Percentiles rank a stretch among this genome's conserved stretches.
Conservation (phyloP, 2,113 vertebrate genomes). For the Phoenicopterus ruber region DNA sequence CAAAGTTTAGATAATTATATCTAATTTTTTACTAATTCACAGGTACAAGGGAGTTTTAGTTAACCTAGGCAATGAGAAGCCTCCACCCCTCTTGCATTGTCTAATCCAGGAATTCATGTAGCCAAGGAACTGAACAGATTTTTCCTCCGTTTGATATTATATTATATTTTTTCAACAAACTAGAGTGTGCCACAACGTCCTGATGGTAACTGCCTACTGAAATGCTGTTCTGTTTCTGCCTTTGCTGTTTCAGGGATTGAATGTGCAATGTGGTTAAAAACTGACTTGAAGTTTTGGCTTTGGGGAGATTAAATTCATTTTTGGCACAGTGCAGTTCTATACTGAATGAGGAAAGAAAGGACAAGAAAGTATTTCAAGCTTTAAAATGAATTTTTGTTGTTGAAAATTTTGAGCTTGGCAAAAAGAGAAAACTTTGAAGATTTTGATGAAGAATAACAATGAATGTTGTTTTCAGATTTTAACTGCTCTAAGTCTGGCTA, state of each 20-base stretch:
- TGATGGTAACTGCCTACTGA: constrained; percentile 62
- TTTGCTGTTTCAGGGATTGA: constrained; percentile 33
- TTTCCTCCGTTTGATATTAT: constrained; percentile 30
- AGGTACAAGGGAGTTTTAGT: background rate
- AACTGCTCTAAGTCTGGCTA: background rate
- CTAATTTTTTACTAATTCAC: background rate
- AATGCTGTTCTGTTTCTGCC: constrained; percentile 60
- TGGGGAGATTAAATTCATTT: constrained; percentile 3
- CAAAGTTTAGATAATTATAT: background rate
- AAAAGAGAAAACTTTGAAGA: background rate
- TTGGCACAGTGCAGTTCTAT: background rate
- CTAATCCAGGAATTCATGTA: background rate
- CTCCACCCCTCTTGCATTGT: background rate
- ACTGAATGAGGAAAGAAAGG: constrained; percentile 3
- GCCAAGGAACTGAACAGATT: constrained; percentile 39
- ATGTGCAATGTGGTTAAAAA: constrained; percentile 41
- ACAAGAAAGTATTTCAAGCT: background rate
- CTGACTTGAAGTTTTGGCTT: constrained; percentile 18
- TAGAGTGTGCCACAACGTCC: constrained; percentile 30
- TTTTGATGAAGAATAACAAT: background rate
- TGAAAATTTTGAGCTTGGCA: background rate
- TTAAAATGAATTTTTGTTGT: background rate
- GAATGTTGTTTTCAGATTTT: background rate
- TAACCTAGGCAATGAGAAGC: background rate
- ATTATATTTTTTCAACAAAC: constrained; percentile 60